These are phyloP conservation scores for Cynaeus angustus DNA, from an alignment of 2,888 invertebrate genomes.

Conservation along the genomic window DNA sequence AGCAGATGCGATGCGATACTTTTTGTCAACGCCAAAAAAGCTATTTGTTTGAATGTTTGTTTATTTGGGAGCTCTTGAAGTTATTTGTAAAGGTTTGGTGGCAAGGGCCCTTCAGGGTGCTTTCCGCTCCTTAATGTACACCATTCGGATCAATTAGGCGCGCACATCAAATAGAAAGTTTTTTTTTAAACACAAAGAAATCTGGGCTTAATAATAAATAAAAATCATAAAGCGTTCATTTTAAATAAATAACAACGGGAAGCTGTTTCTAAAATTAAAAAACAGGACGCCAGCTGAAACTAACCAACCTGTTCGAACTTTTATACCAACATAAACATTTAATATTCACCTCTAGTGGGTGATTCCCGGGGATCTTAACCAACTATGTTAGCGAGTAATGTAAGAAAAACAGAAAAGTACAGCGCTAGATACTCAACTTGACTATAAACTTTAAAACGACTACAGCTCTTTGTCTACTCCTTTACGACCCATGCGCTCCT, in stretches of 20 bases:
- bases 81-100: conserved; percentile 3
- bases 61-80: conserved; percentile 9
- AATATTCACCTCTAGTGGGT: background rate
- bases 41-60: conserved; percentile 11
- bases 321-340: no score
- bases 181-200: background rate
- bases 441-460: conserved; percentile 4
- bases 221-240: no score
- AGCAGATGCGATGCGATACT: conserved; percentile 41
- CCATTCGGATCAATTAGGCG: background rate
- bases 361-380: background rate
- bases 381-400: conserved; percentile 1
- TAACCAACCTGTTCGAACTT: no score
- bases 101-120: background rate
- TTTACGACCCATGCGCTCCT: no score
- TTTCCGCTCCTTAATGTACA: background rate
- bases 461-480: no score
- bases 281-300: no score
- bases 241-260: no score
- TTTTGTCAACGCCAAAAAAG: conserved; percentile 30
- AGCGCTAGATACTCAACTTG: conserved; percentile 5
- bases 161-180: background rate
- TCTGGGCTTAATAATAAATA: no score
- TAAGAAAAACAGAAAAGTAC: conserved; percentile 7
- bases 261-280: no score